phyloP scores from a whole-genome alignment of 2,888 invertebrate genomes.

The Electrophaes corylata region DNA sequence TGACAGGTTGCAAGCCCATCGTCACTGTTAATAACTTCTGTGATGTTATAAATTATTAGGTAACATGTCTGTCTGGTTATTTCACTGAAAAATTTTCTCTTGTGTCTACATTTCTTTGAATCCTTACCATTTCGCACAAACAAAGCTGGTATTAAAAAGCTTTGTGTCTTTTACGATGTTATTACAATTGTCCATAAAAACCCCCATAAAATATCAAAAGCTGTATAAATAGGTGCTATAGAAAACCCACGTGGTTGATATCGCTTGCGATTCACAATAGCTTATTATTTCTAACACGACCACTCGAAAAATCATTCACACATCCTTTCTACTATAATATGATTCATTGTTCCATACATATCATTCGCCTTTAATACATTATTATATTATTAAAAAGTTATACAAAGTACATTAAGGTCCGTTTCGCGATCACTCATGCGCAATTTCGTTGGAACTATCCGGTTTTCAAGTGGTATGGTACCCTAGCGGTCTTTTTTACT shows the following conservation, averaged over 20 bases:
- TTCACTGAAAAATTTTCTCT: no score
- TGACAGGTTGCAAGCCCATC: no score
- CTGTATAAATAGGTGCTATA: constrained; percentile 15
- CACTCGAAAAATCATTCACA: constrained; percentile 44
- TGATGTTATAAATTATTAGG: no score
- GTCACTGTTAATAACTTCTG: no score
- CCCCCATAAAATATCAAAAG: constrained; percentile 19
- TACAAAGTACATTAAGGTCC: constrained; percentile 67
- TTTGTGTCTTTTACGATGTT: constrained; percentile 11
- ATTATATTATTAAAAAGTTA: constrained; percentile 80
- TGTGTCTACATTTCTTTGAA: not conserved
- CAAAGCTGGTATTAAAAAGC: constrained; percentile 6
- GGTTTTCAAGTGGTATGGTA: constrained; percentile 72
- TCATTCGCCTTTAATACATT: constrained; percentile 47
- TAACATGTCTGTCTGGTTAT: no score
- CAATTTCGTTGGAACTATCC: constrained; percentile 74
- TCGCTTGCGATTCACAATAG: constrained; percentile 35
- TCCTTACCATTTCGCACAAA: not conserved
- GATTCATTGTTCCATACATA: constrained; percentile 40
- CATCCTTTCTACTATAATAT: constrained; percentile 38
- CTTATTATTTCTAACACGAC: constrained; percentile 40
- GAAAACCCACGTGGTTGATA: constrained; percentile 38
- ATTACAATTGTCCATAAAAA: constrained; percentile 22
- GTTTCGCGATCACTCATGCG: constrained; percentile 70
- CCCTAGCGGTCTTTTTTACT: constrained; percentile 24